phyloP scores from a whole-genome alignment of 2,113 vertebrate species.

The Oostethus manadensis region DNA sequence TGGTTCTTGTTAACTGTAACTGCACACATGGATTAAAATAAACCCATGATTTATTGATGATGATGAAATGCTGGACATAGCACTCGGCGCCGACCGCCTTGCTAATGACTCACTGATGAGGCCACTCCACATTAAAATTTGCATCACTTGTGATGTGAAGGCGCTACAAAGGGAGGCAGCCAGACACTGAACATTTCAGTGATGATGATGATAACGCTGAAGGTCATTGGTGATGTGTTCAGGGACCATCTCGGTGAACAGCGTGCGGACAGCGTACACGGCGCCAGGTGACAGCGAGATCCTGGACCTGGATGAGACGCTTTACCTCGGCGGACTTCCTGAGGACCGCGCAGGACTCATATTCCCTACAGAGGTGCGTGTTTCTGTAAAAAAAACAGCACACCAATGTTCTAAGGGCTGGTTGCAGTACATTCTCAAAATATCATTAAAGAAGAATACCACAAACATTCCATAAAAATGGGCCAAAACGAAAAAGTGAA shows the following conservation, averaged over 20 bases:
- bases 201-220: slow-evolving; percentile 2
- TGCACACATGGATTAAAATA: slow-evolving; percentile 25
- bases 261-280: slow-evolving; percentile 88
- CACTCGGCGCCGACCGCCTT: neutral
- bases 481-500: too few relatives aligned
- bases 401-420: neutral
- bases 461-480: too few relatives aligned
- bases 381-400: neutral
- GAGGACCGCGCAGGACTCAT: slow-evolving; percentile 93
- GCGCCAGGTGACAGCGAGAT: slow-evolving; percentile 98
- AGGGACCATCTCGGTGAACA: slow-evolving; percentile 98
- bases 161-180: slow-evolving; percentile 7
- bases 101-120: slow-evolving; percentile 24
- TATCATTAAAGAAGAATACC: too few relatives aligned
- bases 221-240: slow-evolving; percentile 25
- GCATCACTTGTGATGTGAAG: slow-evolving; percentile 21
- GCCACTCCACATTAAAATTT: slow-evolving; percentile 9
- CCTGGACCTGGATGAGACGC: slow-evolving; percentile 91
- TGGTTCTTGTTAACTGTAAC: slow-evolving; percentile 19
- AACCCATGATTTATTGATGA: slow-evolving; percentile 36
- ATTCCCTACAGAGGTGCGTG: slow-evolving; percentile 86
- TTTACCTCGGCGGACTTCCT: slow-evolving; percentile 93
- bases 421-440: too few relatives aligned
- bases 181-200: neutral
- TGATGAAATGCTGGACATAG: slow-evolving; percentile 7